Conservation (phyloP, 2,888 invertebrate genomes). For the Drosophila robusta region DNA sequence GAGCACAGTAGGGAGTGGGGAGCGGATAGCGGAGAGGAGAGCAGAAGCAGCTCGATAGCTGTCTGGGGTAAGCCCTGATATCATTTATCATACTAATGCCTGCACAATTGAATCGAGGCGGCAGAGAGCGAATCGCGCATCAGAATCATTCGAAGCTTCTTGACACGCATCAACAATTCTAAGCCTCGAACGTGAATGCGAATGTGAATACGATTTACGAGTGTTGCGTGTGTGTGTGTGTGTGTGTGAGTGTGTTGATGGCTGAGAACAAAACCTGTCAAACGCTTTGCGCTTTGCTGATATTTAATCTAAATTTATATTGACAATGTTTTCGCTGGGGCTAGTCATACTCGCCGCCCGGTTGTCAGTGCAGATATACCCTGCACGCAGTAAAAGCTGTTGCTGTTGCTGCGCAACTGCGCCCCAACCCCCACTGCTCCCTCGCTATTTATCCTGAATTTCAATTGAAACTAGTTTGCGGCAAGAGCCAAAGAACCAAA, state of each 20-base stretch:
- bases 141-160: slow-evolving; percentile 15
- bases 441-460: not conserved
- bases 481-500: not conserved
- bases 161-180: slow-evolving; percentile 55
- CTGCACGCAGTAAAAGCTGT: slow-evolving; percentile 2
- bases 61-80: slow-evolving; percentile 37
- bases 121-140: not conserved
- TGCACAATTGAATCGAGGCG: slow-evolving; percentile 49
- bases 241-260: slow-evolving; percentile 4
- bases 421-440: not conserved
- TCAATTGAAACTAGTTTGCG: slow-evolving; percentile 31
- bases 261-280: slow-evolving; percentile 53
- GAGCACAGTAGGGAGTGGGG: not conserved
- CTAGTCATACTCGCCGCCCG: slow-evolving; percentile 2
- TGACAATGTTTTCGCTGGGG: slow-evolving; percentile 37
- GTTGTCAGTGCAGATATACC: not conserved
- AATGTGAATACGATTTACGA: slow-evolving; percentile 16
- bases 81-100: slow-evolving; percentile 66
- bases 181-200: slow-evolving; percentile 31
- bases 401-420: slow-evolving; percentile 14
- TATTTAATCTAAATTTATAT: slow-evolving; percentile 58
- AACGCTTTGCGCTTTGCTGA: slow-evolving; percentile 51
- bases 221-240: not conserved
- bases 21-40: not conserved
- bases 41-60: slow-evolving; percentile 5